Percentiles rank a stretch among this genome's conserved stretches.
Conservation (phyloP, 2,113 vertebrate species). For the Dendropsophus ebraccatus region DNA sequence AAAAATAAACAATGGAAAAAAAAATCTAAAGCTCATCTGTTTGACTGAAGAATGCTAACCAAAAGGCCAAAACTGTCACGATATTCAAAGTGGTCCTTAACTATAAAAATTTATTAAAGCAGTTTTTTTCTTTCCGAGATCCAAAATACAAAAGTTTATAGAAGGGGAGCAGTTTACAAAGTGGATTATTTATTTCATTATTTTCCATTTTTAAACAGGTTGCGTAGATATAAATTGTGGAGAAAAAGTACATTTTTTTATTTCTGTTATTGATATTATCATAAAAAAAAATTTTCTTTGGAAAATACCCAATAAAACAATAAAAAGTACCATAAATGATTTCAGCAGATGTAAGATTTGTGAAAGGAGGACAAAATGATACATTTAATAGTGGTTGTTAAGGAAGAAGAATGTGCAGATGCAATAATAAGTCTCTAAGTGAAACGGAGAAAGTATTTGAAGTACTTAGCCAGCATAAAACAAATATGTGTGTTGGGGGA, state of each 20-base stretch:
- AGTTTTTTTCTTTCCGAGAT: constrained; percentile 60
- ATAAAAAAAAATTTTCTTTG: constrained; percentile 4
- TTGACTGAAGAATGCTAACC: constrained; percentile 67
- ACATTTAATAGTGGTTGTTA: constrained; percentile 8
- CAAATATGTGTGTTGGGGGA: constrained; percentile 30
- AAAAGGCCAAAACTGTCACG: constrained; percentile 72
- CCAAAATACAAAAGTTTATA: constrained; percentile 6
- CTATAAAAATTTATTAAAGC: background rate
- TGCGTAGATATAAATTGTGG: background rate
- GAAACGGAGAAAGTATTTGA: background rate
- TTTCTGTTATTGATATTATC: constrained; percentile 32
- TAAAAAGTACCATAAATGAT: constrained; percentile 16
- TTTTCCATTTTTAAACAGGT: background rate
- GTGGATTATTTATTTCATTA: background rate
- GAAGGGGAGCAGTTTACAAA: fast-evolving
- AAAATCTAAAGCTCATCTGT: constrained; percentile 70
- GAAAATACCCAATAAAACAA: background rate
- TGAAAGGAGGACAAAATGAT: constrained; percentile 19
- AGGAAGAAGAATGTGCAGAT: constrained; percentile 33
- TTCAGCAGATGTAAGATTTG: constrained; percentile 37
- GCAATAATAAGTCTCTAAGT: too few species aligned
- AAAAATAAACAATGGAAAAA: constrained; percentile 71
- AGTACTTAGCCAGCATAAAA: constrained; percentile 31
- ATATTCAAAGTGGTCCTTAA: constrained; percentile 47
- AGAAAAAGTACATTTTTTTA: background rate